These are phyloP conservation scores for Sphaerodactylus townsendi DNA, from an alignment of 2,113 vertebrate genomes.

Conservation along the genomic window DNA sequence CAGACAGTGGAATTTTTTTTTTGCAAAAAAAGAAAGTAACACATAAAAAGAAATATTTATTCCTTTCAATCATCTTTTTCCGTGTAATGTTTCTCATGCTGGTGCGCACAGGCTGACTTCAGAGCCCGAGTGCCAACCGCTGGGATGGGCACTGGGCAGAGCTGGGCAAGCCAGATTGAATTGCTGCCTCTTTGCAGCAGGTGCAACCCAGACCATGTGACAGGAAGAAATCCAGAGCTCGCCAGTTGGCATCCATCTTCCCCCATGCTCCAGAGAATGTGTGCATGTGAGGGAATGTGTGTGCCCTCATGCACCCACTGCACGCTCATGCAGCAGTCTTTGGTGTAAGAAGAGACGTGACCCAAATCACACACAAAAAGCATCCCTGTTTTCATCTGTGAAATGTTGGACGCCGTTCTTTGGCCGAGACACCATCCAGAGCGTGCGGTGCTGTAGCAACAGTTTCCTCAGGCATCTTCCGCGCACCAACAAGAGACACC, in stretches of 20 bases:
- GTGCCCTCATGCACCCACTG: rapidly evolving
- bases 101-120: not conserved
- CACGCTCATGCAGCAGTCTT: not conserved
- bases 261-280: not conserved
- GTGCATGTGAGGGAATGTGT: not conserved
- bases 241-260: not conserved
- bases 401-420: not conserved
- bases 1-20: no score
- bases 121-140: not conserved
- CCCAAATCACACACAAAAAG: not conserved
- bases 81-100: not conserved
- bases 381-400: not conserved
- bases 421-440: not conserved
- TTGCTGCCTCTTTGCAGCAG: conserved; percentile 1
- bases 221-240: not conserved
- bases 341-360: not conserved
- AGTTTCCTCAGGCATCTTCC: not conserved
- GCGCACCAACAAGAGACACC: not conserved
- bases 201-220: not conserved
- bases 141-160: not conserved
- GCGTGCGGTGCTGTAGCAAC: not conserved
- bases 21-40: no score
- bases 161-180: not conserved
- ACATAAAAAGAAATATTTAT: not conserved
- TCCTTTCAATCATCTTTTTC: not conserved